phyloP scores from a whole-genome alignment of 2,113 vertebrate species.

The Felis catus region F.catus_Fca126_mat1.0 CM031421.1:65738501-65739000 shows the following conservation, averaged over 20 bases:
- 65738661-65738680: background rate
- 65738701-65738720: slow-evolving; percentile 29
- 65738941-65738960: background rate
- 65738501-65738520: background rate
- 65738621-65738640: background rate
- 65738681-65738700: background rate
- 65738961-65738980: background rate
- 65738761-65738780: slow-evolving; percentile 37
- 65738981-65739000: background rate
- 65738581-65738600: background rate
- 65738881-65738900: background rate
- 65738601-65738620: background rate
- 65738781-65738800: slow-evolving; percentile 45
- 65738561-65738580: background rate
- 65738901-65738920: slow-evolving; percentile 48
- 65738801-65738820: background rate
- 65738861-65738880: slow-evolving; percentile 29
- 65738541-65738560: background rate
- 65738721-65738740: background rate
- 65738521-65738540: background rate
- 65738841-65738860: background rate
- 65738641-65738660: slow-evolving; percentile 22
- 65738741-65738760: background rate
- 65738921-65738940: slow-evolving; percentile 50
- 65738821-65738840: background rate